Conservation (phyloP, 2,113 vertebrate genomes). For the Chaetorhynchus papuensis region DNA sequence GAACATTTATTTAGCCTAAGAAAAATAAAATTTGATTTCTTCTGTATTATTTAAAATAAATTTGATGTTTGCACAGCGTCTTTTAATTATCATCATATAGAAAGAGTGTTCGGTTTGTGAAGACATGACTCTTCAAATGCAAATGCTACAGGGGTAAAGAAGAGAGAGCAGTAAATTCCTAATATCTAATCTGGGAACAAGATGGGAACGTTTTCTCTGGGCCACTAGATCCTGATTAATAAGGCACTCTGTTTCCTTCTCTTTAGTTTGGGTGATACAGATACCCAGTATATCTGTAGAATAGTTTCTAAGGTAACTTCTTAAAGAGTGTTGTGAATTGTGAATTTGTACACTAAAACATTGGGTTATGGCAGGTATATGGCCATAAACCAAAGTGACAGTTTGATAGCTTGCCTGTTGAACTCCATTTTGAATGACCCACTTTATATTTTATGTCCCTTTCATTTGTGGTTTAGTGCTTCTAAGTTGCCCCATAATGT, state of each 20-base stretch:
- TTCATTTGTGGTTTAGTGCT: not conserved
- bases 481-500: not conserved
- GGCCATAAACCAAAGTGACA: not conserved
- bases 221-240: not conserved
- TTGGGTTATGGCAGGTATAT: not conserved
- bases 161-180: not conserved
- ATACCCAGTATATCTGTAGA: not conserved
- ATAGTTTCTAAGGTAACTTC: not conserved
- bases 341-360: not conserved
- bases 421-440: not conserved
- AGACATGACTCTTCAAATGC: not conserved
- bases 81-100: not conserved
- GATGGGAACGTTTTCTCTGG: not conserved
- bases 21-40: not conserved
- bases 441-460: not conserved
- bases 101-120: not conserved
- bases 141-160: not conserved
- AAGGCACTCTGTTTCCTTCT: not conserved
- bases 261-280: not conserved
- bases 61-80: not conserved
- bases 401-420: not conserved
- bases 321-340: not conserved
- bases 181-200: not conserved
- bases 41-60: not conserved
- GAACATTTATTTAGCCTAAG: not conserved